These are phyloP conservation scores for Onthophagus taurus DNA, from an alignment of 1,140 invertebrate species.

Conservation along the genomic window DNA sequence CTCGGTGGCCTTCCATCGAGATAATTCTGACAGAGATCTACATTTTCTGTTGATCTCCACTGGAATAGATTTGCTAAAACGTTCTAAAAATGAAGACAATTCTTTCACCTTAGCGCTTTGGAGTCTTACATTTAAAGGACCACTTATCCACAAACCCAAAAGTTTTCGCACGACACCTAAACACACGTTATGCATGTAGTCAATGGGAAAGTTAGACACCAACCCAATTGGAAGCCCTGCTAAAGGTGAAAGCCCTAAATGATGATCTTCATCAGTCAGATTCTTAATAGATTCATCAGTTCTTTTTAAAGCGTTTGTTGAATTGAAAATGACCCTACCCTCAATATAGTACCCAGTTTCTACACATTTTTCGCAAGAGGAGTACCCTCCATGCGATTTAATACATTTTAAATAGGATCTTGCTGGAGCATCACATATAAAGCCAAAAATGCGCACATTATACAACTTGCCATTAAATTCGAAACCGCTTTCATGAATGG, in stretches of 20 bases:
- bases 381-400: constrained; percentile 8
- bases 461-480: too few species aligned
- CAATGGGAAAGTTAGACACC: constrained; percentile 15
- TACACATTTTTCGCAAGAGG: constrained; percentile 12
- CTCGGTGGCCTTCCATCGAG: constrained; percentile 31
- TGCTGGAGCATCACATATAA: constrained; percentile 1
- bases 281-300: constrained; percentile 10
- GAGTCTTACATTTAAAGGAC: neutral
- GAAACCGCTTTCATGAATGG: too few species aligned
- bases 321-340: constrained; percentile 1
- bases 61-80: constrained; percentile 5
- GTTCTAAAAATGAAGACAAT: constrained; percentile 5
- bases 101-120: neutral
- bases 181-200: constrained; percentile 17
- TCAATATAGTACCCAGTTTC: constrained; percentile 8
- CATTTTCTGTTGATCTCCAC: constrained; percentile 15
- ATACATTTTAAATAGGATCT: constrained; percentile 10
- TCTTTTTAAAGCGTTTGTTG: constrained; percentile 1
- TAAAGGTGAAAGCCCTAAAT: constrained; percentile 11
- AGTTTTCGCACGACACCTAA: constrained; percentile 16
- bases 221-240: constrained; percentile 6
- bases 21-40: constrained; percentile 9
- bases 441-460: too few species aligned
- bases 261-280: constrained; percentile 14
- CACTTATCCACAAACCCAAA: constrained; percentile 13